A percentile compares a stretch with the other conserved stretches of the same genome.
Evolutionary conservation across 2,888 invertebrate genomes (phyloP).

Genomic region (Plebejus melissa): DNA sequence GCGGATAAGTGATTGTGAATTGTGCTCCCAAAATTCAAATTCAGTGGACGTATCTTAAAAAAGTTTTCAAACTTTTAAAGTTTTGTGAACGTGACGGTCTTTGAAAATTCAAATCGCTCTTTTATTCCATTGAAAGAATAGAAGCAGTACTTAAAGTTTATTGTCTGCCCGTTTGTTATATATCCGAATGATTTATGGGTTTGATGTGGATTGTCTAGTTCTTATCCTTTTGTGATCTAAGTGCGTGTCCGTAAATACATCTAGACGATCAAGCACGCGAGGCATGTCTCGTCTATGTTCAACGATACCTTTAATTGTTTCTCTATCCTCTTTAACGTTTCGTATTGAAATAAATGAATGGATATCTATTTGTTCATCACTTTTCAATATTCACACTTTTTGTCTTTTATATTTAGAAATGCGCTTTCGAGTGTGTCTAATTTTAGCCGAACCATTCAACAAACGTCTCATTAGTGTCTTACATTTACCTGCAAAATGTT

Average conservation of each 20-base stretch:
- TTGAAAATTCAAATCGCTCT: background rate
- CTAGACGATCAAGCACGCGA: constrained; percentile 60
- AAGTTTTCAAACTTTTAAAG: background rate
- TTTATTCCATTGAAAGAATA: background rate
- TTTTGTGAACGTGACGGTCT: constrained; percentile 13
- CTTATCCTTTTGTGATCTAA: constrained; percentile 13
- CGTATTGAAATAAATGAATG: background rate
- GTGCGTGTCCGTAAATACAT: constrained; percentile 51
- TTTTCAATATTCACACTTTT: constrained; percentile 21
- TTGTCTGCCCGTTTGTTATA: background rate
- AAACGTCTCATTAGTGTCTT: constrained; percentile 62
- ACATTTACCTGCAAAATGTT: constrained; percentile 58
- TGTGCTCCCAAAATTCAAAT: background rate
- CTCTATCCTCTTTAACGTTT: constrained; percentile 1
- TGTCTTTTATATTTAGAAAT: constrained; percentile 23
- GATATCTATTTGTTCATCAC: background rate
- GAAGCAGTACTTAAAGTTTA: background rate
- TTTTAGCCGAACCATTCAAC: constrained; percentile 52
- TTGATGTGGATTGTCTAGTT: constrained; percentile 9
- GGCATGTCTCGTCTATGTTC: constrained; percentile 43
- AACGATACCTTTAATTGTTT: background rate
- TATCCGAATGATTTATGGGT: constrained; percentile 9
- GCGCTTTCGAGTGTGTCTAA: constrained; percentile 48
- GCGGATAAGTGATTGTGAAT: constrained; percentile 21
- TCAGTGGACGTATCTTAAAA: background rate